A percentile compares a stretch with the other conserved stretches of the same genome.
These are phyloP conservation scores for Hypomecis punctinalis DNA, from an alignment of 2,888 invertebrate genomes.

Conservation along the genomic window DNA sequence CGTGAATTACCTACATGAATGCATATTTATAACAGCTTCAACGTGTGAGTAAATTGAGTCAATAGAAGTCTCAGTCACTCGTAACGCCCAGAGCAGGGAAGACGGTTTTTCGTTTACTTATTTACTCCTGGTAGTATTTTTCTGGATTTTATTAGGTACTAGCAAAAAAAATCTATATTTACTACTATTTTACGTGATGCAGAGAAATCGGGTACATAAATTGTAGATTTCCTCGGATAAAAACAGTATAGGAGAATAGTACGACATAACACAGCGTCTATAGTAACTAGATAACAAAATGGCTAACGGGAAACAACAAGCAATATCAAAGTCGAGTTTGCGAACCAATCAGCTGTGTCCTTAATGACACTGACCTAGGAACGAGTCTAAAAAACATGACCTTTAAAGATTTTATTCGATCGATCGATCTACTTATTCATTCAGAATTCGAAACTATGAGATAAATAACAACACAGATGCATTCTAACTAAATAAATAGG, in stretches of 20 bases:
- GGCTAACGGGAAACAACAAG: too few species aligned
- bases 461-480: too few species aligned
- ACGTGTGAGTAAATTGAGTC: neutral
- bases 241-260: neutral
- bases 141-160: too few species aligned
- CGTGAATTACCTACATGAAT: neutral
- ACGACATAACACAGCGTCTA: too few species aligned
- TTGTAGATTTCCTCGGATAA: neutral
- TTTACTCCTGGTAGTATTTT: too few species aligned
- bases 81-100: neutral
- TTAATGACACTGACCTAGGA: too few species aligned
- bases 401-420: neutral
- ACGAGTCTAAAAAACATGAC: neutral
- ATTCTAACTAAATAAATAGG: too few species aligned
- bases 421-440: too few species aligned
- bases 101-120: neutral
- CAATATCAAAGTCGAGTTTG: too few species aligned
- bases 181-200: neutral
- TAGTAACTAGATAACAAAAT: too few species aligned
- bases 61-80: neutral
- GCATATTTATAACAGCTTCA: neutral
- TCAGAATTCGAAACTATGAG: too few species aligned
- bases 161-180: neutral
- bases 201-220: neutral
- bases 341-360: too few species aligned